Percentiles rank a stretch among this genome's conserved stretches.
Evolutionary conservation across 2,113 vertebrate species (phyloP).

Genomic region (Pluvianellus socialis): DNA sequence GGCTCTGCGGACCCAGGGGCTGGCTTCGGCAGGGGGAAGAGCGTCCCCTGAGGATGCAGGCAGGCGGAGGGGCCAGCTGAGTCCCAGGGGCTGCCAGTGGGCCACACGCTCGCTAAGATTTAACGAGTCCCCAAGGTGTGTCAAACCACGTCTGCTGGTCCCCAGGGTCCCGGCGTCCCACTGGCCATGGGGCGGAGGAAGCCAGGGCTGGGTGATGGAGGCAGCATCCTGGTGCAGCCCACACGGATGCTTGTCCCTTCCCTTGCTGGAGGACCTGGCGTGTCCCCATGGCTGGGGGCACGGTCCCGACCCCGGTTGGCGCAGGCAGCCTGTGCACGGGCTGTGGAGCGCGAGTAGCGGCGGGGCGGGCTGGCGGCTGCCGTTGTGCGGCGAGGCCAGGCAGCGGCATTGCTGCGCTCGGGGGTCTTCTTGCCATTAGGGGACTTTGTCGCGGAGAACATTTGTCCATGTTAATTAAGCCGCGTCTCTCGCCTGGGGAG

Average conservation of each 20-base stretch:
- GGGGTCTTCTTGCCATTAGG: neutral
- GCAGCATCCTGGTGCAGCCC: neutral
- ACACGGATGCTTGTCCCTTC: fast-evolving
- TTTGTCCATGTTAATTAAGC: conserved; percentile 47
- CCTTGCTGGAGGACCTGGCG: fast-evolving
- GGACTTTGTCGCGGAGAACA: neutral
- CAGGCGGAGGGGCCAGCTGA: neutral
- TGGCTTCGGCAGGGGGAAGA: neutral
- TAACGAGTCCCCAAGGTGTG: fast-evolving
- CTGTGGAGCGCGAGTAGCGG: no score
- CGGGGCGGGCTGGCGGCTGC: neutral
- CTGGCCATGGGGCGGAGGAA: fast-evolving
- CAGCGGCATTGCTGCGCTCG: fast-evolving
- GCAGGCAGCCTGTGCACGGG: neutral
- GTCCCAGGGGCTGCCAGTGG: fast-evolving
- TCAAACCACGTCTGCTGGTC: neutral
- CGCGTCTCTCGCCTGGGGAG: neutral
- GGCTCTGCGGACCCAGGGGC: neutral
- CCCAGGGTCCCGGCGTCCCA: fast-evolving
- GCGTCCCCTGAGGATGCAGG: neutral
- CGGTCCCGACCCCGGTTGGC: fast-evolving
- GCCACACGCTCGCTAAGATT: fast-evolving
- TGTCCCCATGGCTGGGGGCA: neutral
- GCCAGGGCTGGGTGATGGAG: fast-evolving
- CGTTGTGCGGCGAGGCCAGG: fast-evolving